phyloP scores from a whole-genome alignment of 2,888 invertebrate species.

The Seira ritae region DNA sequence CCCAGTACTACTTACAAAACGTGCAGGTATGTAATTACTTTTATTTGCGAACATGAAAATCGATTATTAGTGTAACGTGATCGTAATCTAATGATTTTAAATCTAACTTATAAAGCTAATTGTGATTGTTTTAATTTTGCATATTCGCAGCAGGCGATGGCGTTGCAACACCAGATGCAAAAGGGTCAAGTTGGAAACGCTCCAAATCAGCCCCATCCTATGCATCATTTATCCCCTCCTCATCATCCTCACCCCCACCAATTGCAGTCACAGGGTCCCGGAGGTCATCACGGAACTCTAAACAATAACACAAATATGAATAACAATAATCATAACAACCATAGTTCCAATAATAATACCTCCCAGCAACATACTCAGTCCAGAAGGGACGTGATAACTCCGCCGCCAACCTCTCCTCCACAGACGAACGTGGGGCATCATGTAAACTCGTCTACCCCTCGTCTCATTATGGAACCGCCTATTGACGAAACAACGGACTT shows the following conservation, averaged over 20 bases:
- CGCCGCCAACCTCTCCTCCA: conserved; percentile 74
- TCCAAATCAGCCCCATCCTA: conserved; percentile 74
- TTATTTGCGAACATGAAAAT: too few relatives aligned
- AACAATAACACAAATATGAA: conserved; percentile 70
- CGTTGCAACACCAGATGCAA: conserved; percentile 85
- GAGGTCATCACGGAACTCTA: conserved; percentile 64
- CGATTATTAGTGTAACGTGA: too few relatives aligned
- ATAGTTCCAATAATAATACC: conserved; percentile 37
- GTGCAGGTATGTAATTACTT: conserved; percentile 79
- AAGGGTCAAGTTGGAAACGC: conserved; percentile 78
- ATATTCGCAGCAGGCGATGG: conserved; percentile 89
- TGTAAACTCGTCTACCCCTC: conserved; percentile 75
- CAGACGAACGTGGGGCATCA: conserved; percentile 69
- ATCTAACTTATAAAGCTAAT: too few relatives aligned
- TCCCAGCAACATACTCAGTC: conserved; percentile 72
- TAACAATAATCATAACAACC: conserved; percentile 67
- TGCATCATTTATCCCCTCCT: conserved; percentile 75
- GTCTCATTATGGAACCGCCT: conserved; percentile 83
- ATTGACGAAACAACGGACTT: conserved; percentile 97
- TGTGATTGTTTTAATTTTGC: neutral
- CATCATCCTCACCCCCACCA: conserved; percentile 74
- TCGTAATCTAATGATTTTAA: too few relatives aligned
- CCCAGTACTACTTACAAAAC: conserved; percentile 86
- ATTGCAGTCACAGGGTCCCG: conserved; percentile 72
- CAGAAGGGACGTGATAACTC: conserved; percentile 64